phyloP scores from a whole-genome alignment of 2,797 vertebrate genomes.

The Hypotaenidia philippensis region DNA sequence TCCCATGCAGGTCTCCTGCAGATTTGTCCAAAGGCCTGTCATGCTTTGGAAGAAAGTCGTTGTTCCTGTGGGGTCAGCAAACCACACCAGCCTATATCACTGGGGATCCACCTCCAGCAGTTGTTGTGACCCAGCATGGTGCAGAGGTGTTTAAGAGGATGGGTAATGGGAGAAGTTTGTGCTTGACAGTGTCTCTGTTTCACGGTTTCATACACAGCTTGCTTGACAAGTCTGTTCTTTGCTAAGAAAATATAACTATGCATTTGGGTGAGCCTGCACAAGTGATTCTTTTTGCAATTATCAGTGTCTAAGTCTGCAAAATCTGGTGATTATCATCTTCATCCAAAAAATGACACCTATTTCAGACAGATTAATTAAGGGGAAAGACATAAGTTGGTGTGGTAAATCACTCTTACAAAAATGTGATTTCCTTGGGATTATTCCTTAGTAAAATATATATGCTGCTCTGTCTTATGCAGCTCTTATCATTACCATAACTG shows the following conservation, averaged over 20 bases:
- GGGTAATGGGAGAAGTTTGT: not conserved
- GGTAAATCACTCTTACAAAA: slow-evolving; percentile 21
- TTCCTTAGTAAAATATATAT: not conserved
- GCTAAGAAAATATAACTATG: not conserved
- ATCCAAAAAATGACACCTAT: slow-evolving; percentile 18
- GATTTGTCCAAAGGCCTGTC: not conserved
- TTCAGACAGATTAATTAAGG: slow-evolving; percentile 31
- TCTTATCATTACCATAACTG: slow-evolving; percentile 8
- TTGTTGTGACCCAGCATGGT: not conserved
- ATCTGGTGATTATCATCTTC: slow-evolving; percentile 5
- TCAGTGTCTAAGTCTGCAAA: not conserved
- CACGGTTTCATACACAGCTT: not conserved
- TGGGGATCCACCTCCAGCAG: not conserved
- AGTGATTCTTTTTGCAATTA: not conserved
- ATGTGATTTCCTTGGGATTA: slow-evolving; percentile 10
- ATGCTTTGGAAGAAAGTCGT: not conserved
- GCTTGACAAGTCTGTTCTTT: not conserved
- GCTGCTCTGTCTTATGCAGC: not conserved
- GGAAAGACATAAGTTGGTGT: not conserved
- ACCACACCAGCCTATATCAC: accelerated
- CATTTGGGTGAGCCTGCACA: not conserved
- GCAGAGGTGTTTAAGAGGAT: not conserved
- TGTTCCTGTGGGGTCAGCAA: not conserved
- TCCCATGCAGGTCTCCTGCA: not conserved
- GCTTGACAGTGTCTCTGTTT: not conserved